Base-by-base conservation (phyloP, 2,888 invertebrate species). In the Xylota segnis region DNA sequence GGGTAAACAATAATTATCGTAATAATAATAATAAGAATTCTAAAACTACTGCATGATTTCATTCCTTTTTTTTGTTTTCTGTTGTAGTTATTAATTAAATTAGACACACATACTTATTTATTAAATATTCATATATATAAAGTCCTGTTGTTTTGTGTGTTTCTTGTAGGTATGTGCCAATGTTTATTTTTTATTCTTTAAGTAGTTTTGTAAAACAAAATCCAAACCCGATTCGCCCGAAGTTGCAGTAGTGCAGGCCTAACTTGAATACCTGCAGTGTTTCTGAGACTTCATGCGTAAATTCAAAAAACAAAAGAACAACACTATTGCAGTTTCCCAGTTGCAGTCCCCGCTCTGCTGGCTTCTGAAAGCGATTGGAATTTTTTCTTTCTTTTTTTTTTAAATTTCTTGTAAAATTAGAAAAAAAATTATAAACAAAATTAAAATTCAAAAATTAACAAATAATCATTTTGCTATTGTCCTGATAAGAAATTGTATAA, bases 1-100 rank as follows among this genome's bases (percentile, higher is more conserved):
- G 81, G 86, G 82, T 86, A 86, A 86, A 86, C 86, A 86, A 86
- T 82, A 77, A 77, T 59, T 58, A 72, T 63, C 34, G 50, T 76
- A 59, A 74, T 78, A 50, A 76, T 79, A 79, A 68, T 70, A 71
- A 72, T 66, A 59, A 65, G 27, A 81, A 52, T 66, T 72, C 72
- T 86, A 86, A 50, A 77, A 68, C 82, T 86, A 86, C 81, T 68
- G 70, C 70, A 65, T 79, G 32, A 40, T 83, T 66, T 63, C 56
- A 18, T 43, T 27, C 32, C 9, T 65, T 68, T 29, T 34, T 12
- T 27, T 52, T 43, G 23, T 23, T 34, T 43, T 43, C 43, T 43
- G 43, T 66, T 59, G n/a, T 66, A 18, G 23, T 34, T 78, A 34
- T 47, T 52, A 65, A 81, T 61, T 77, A 66, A 76, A 76, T 87